These are phyloP conservation scores for Hydropsyche tenuis DNA, from an alignment of 1,140 invertebrate species.

Conservation along the genomic window DNA sequence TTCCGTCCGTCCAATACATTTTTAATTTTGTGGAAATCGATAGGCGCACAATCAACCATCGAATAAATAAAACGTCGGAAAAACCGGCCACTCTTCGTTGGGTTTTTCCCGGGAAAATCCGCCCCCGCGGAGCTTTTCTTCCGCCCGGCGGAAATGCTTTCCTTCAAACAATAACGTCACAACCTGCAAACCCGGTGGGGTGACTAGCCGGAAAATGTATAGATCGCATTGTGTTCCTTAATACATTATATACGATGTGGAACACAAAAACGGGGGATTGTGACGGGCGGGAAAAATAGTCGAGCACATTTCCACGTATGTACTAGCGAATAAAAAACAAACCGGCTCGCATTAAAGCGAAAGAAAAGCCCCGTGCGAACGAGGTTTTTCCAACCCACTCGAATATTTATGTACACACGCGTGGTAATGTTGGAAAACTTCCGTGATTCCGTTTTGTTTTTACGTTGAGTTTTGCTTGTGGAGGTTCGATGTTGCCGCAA, in stretches of 20 bases:
- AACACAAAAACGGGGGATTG: background rate
- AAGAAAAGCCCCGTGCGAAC: constrained; percentile 11
- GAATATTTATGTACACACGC: background rate
- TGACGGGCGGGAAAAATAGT: background rate
- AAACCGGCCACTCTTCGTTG: background rate
- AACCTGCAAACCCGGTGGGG: background rate
- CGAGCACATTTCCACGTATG: background rate
- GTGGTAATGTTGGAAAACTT: background rate
- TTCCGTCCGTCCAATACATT: too few species aligned
- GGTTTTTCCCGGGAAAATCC: background rate
- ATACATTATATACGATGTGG: background rate
- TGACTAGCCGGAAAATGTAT: constrained; percentile 22
- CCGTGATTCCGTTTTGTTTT: too few species aligned
- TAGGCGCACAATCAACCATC: background rate
- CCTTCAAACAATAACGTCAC: constrained; percentile 21
- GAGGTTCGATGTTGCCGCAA: background rate
- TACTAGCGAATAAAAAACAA: constrained; percentile 9
- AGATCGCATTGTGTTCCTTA: background rate
- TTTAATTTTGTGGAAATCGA: constrained; percentile 5
- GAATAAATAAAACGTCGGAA: constrained; percentile 1
- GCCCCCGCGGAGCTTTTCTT: background rate
- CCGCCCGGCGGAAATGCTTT: background rate
- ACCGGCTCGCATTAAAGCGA: background rate
- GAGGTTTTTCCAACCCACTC: background rate
- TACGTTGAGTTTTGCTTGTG: too few species aligned